Percentiles rank a stretch among this genome's conserved stretches.
These are phyloP conservation scores for Megaleporinus macrocephalus DNA, from an alignment of 2,113 vertebrate genomes.

Conservation along the genomic window DNA sequence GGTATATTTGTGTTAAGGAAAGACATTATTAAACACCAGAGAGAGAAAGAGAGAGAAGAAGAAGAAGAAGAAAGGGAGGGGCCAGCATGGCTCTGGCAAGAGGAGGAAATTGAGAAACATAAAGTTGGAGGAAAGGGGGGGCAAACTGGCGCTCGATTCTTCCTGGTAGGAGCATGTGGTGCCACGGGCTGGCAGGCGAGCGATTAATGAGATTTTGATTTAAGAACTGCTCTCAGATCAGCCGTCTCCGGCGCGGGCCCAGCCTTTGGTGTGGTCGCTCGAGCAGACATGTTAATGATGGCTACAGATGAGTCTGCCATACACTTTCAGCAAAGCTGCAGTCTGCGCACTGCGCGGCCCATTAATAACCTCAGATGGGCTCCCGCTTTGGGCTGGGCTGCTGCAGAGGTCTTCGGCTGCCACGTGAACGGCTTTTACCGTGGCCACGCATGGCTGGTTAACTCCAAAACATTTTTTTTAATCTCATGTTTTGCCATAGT, in stretches of 20 bases:
- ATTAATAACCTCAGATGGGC: slow-evolving; percentile 54
- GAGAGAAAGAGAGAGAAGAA: neutral
- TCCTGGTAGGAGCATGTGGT: slow-evolving; percentile 34
- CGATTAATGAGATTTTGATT: slow-evolving; percentile 60
- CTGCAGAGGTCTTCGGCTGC: slow-evolving; percentile 30
- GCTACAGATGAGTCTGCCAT: slow-evolving; percentile 57
- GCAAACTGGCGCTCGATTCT: slow-evolving; percentile 37
- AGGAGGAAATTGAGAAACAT: slow-evolving; percentile 45
- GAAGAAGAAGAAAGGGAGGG: neutral
- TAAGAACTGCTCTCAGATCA: slow-evolving; percentile 53
- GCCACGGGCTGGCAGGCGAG: slow-evolving; percentile 44
- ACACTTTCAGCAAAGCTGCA: slow-evolving; percentile 46
- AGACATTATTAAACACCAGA: neutral
- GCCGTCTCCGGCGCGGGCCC: slow-evolving; percentile 24
- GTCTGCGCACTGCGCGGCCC: slow-evolving; percentile 48
- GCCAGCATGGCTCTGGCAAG: slow-evolving; percentile 23
- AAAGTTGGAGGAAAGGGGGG: slow-evolving; percentile 34
- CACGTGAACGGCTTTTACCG: slow-evolving; percentile 20
- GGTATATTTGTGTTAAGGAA: neutral
- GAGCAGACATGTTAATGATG: slow-evolving; percentile 60
- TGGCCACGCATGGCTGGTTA: neutral
- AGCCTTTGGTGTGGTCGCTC: slow-evolving; percentile 59
- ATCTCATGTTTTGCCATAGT: slow-evolving; percentile 9
- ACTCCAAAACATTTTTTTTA: neutral
- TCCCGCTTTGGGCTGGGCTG: neutral